Conservation (phyloP, 30 jellyfish, hydroid and myxozoan genomes). For the Clytia hemisphaerica region DNA sequence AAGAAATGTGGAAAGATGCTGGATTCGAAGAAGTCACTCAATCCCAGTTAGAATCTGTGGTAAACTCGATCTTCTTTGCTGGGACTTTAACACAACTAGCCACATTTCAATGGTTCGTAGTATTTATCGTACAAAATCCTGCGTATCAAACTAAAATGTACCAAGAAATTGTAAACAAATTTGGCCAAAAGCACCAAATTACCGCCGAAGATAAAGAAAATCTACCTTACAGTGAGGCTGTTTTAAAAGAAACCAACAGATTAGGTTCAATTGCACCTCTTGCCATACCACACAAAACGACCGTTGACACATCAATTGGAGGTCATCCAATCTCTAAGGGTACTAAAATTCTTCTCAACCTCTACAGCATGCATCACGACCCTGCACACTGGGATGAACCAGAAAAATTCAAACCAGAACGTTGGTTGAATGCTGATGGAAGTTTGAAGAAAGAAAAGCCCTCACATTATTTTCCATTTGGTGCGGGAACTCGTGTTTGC, state of each 20-base stretch:
- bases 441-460: conserved; percentile 19
- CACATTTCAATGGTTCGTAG: conserved; percentile 48
- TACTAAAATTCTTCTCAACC: conserved; percentile 44
- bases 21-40: conserved; percentile 4
- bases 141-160: conserved; percentile 49
- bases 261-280: conserved; percentile 57
- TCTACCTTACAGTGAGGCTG: conserved; percentile 49
- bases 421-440: conserved; percentile 67
- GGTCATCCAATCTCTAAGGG: conserved; percentile 51
- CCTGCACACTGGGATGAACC: conserved; percentile 67
- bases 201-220: conserved; percentile 29
- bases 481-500: conserved; percentile 80
- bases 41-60: conserved; percentile 41
- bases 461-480: conserved; percentile 54
- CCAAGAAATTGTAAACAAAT: conserved; percentile 37
- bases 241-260: conserved; percentile 56
- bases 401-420: conserved; percentile 50
- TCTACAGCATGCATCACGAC: conserved; percentile 67
- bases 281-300: conserved; percentile 69
- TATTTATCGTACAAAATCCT: conserved; percentile 40
- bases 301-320: conserved; percentile 35
- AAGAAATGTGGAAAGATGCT: too few relatives aligned
- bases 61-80: conserved; percentile 54
- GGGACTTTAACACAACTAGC: conserved; percentile 67
- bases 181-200: conserved; percentile 43